These are phyloP conservation scores for Zaprionus bogoriensis DNA, from an alignment of 2,888 invertebrate species.

Conservation along the genomic window DNA sequence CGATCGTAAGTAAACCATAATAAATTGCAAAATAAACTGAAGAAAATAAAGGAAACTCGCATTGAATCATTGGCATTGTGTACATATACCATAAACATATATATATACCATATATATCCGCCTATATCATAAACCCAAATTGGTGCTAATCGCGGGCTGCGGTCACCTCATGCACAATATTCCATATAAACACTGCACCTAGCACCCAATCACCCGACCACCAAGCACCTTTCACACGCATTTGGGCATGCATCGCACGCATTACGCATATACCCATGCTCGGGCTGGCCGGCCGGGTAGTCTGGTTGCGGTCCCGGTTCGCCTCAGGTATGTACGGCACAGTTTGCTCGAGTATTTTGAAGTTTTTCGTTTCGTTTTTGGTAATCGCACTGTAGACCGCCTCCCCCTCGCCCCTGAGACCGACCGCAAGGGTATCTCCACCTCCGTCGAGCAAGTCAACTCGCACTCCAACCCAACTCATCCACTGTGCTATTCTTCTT, in stretches of 20 bases:
- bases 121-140: slow-evolving; percentile 17
- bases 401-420: not conserved
- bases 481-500: not conserved
- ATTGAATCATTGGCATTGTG: slow-evolving; percentile 64
- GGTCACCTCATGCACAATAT: slow-evolving; percentile 30
- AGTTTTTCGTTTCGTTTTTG: slow-evolving; percentile 12
- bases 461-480: slow-evolving; percentile 7
- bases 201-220: not conserved
- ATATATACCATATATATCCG: not conserved
- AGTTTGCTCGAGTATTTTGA: slow-evolving; percentile 34
- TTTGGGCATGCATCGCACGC: not conserved
- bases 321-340: slow-evolving; percentile 59
- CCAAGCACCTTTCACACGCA: not conserved
- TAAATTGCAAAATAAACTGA: slow-evolving; percentile 18
- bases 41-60: slow-evolving; percentile 41
- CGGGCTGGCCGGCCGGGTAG: slow-evolving; percentile 29
- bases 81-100: slow-evolving; percentile 18
- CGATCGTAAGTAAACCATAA: slow-evolving; percentile 63
- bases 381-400: slow-evolving; percentile 39
- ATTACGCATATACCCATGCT: not conserved
- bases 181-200: slow-evolving; percentile 7
- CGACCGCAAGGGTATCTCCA: slow-evolving; percentile 10
- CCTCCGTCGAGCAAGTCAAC: too few relatives aligned
- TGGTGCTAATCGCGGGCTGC: slow-evolving; percentile 25
- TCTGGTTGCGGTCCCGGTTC: slow-evolving; percentile 1